A percentile compares a stretch with the other conserved stretches of the same genome.
Conservation (phyloP, 2,888 invertebrate genomes). For the Tetragonula carbonaria region DNA sequence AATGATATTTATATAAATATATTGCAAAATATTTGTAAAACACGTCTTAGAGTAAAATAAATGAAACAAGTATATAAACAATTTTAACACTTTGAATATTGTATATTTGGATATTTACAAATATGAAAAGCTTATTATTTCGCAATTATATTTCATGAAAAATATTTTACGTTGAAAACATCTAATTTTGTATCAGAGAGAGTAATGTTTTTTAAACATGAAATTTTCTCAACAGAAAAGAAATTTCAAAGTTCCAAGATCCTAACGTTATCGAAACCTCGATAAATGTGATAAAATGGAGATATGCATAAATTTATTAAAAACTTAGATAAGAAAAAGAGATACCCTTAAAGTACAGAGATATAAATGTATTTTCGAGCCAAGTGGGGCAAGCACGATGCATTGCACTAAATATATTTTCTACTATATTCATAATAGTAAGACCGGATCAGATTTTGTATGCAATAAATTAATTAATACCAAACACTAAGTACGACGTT, state of each 20-base stretch:
- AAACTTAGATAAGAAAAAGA: constrained; percentile 40
- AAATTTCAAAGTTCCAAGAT: neutral
- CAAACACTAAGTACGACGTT: constrained; percentile 11
- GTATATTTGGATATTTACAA: neutral
- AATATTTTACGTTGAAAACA: neutral
- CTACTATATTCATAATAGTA: constrained; percentile 18
- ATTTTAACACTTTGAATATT: neutral
- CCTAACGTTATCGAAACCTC: neutral
- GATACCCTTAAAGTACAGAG: constrained; percentile 80
- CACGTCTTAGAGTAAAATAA: neutral
- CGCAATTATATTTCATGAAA: neutral
- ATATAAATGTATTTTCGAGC: constrained; percentile 77
- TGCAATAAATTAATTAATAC: constrained; percentile 1
- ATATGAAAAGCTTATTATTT: neutral
- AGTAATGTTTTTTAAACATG: neutral
- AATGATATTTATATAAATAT: neutral
- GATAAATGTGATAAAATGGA: constrained; percentile 4
- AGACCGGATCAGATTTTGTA: neutral
- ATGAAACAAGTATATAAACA: neutral
- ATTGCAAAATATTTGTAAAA: neutral
- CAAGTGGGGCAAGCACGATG: constrained; percentile 77
- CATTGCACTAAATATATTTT: constrained; percentile 60
- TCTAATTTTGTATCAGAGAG: neutral
- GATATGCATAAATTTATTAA: neutral
- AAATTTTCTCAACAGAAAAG: neutral